Conservation (phyloP, 2,797 vertebrate species). For the Podarcis lilfordi region DNA sequence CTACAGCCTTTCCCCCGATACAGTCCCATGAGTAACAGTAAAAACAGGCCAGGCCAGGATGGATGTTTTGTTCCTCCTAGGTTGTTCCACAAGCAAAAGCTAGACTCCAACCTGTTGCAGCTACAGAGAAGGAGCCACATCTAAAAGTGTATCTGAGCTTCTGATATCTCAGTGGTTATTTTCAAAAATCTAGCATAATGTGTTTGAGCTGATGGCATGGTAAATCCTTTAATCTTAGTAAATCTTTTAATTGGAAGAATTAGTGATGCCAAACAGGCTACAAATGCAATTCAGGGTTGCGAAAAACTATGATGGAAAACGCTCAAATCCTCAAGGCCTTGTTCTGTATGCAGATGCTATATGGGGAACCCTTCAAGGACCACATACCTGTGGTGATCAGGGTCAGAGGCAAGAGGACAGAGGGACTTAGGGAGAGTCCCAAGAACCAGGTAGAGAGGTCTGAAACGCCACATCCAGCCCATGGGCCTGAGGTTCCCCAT, state of each 20-base stretch:
- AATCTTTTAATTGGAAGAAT: constrained; percentile 43
- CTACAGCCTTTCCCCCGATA: no score
- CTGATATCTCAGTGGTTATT: not conserved
- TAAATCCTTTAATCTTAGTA: constrained; percentile 12
- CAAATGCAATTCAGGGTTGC: constrained; percentile 33
- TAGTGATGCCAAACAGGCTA: constrained; percentile 35
- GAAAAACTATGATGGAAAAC: not conserved
- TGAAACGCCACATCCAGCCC: no score
- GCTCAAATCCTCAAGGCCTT: not conserved
- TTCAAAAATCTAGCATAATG: not conserved
- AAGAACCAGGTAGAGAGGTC: no score
- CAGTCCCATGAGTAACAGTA: not conserved
- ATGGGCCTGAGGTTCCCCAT: no score
- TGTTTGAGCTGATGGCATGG: not conserved
- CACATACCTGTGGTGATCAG: no score
- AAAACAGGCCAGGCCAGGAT: no score
- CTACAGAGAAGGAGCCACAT: not conserved
- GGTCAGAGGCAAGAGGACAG: no score
- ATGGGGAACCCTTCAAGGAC: no score
- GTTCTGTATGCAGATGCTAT: not conserved
- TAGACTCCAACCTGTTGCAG: not conserved
- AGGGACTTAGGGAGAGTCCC: no score
- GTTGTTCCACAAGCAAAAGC: not conserved
- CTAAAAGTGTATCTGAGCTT: not conserved
- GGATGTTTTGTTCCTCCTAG: not conserved